A percentile compares a stretch with the other conserved stretches of the same genome.
Evolutionary conservation across 2,113 vertebrate species (phyloP).

Genomic region (Mus pahari): DNA sequence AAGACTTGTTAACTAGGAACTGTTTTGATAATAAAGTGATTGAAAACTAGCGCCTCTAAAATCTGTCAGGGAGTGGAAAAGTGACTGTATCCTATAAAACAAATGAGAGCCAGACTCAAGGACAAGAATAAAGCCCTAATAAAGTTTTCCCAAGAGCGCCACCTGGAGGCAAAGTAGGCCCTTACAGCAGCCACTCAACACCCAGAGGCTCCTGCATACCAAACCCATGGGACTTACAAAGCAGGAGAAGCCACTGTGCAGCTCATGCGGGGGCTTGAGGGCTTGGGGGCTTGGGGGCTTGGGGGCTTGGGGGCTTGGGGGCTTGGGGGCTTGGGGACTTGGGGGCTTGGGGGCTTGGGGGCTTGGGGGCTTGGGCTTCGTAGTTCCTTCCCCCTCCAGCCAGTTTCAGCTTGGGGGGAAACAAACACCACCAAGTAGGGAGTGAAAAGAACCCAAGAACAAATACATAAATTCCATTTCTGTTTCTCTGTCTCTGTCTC

Average conservation of each 20-base stretch:
- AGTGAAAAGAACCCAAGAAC: too few relatives aligned
- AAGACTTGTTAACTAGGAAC: not conserved
- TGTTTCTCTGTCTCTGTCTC: not conserved
- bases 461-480: not conserved
- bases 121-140: accelerated
- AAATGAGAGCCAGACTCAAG: not conserved
- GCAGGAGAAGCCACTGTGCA: not conserved
- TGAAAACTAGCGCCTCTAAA: not conserved
- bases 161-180: slow-evolving; percentile 2
- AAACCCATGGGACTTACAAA: not conserved
- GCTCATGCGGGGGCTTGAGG: not conserved
- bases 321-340: too few relatives aligned
- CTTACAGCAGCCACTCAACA: not conserved
- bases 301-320: too few relatives aligned
- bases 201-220: not conserved
- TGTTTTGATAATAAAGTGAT: not conserved
- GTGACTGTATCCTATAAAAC: not conserved
- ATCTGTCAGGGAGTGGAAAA: not conserved
- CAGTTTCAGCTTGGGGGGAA: not conserved
- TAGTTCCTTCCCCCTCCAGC: not conserved
- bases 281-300: too few relatives aligned
- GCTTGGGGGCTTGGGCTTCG: too few relatives aligned
- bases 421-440: too few relatives aligned
- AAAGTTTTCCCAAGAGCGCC: slow-evolving; percentile 30
- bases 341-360: too few relatives aligned